Percentiles rank a stretch among this genome's conserved stretches.
These are phyloP conservation scores for Micromesistius poutassou DNA, from an alignment of 2,797 vertebrate genomes.

Conservation along the genomic window DNA sequence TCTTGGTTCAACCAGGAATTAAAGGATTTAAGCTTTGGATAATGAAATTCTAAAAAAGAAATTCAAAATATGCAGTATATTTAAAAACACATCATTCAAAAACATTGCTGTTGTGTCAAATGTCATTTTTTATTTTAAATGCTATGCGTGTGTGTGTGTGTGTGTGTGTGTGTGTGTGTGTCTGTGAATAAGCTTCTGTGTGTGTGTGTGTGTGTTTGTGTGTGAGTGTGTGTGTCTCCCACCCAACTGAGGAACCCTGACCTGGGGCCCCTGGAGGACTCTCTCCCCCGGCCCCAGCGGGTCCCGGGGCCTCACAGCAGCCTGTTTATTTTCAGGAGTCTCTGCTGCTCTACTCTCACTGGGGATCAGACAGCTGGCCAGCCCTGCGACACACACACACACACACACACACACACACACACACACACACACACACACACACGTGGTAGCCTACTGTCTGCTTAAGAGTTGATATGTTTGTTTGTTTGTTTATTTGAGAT, in stretches of 20 bases:
- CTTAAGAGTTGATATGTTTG: no score
- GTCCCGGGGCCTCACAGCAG: not conserved
- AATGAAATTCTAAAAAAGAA: not conserved
- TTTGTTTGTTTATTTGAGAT: not conserved
- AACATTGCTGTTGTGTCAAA: not conserved
- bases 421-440: not conserved
- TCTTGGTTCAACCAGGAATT: slow-evolving; percentile 42
- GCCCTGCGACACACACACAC: not conserved
- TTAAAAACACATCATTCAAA: not conserved
- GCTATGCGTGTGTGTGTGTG: slow-evolving; percentile 18
- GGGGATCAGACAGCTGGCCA: not conserved
- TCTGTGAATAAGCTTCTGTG: not conserved
- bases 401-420: not conserved
- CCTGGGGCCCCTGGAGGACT: not conserved
- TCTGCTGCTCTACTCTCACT: not conserved
- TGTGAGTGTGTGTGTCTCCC: not conserved
- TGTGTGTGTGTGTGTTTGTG: not conserved
- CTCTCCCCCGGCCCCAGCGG: no score
- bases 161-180: slow-evolving; percentile 15
- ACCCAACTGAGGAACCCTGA: not conserved
- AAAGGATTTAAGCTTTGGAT: not conserved
- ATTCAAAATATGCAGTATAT: not conserved
- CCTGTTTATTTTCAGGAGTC: not conserved
- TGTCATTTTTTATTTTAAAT: not conserved
- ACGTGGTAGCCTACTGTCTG: not conserved